Base-by-base conservation (phyloP, 2,113 vertebrate species). In the Megatriorchis doriae region DNA sequence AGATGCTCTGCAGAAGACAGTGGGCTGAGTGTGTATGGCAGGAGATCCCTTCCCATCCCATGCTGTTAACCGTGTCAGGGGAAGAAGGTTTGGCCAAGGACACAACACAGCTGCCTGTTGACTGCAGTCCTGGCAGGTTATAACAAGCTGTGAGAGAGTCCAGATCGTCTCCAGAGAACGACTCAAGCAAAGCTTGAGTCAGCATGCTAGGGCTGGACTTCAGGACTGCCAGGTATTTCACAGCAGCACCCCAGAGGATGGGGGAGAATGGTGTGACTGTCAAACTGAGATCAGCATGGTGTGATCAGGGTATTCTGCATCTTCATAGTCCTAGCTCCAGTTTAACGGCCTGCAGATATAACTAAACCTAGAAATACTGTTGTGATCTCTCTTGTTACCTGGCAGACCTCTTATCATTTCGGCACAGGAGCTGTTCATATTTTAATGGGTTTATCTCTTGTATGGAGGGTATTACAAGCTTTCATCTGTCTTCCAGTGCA, bases 381-480 rank as follows among this genome's bases (percentile, higher is more conserved):
- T 90, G 74, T 67, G 58, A 71, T 93, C 16, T 23, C 61, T 77
- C 32, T 77, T 62, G n/a, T 95, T 97, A 97, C 87, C 71, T 93
- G 78, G 66, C 65, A 84, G 74, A 94, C n/a, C 87, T 77, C 87
- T 95, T 90, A 71, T 38, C 36, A 0, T 82, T 71, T 88, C 34
- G 1, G 65, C 59, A n/a, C 70, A 88, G 78, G 45, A 67, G 42
- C 78, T 94, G 73, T 94, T 94, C 84, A 27, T 93, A 72, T 96
- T 95, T 91, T 96, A 94, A 93, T 94, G 75, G 81, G 43, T 94
- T 97, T 96, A 93, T 96, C 93, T 97, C 84, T 78, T 77, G 58
- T 68, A 50, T 92, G n/a, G 79, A 92, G 72, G 48, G 63, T 88
- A 93, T 96, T 96, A 95, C 91, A 92, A 93, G 94, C 93, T 92